Base-by-base conservation (phyloP, 53 echinoderm and acorn worm species). In the Mesocentrotus franciscanus region DNA sequence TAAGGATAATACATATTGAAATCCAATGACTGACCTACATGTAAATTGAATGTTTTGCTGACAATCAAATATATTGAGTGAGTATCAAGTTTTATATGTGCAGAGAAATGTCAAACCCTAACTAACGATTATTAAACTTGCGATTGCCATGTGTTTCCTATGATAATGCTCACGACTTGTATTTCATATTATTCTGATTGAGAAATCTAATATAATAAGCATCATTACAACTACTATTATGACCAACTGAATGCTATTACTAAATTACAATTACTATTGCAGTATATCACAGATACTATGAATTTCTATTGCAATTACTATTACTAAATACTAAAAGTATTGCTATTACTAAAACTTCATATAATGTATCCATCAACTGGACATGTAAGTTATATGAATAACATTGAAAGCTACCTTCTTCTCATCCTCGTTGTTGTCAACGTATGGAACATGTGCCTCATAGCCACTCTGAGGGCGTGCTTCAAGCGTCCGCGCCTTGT, bases 381-480 rank as follows among this genome's bases (percentile, higher is more conserved):
- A 11, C 0, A 74, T 10, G 32, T 29, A 49, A 81, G 18, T 36
- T 42, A 17, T 42, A 42, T 16, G 8, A 42, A 39, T 42, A 81
- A 26, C 85, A 15, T 10, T 89, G 60, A 89, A 26, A 58, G 11
- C 34, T 95, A 97, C 97, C 96, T 97, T 96, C 61, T 95, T 96
- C 68, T 96, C 96, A 24, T 98, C 98, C 76, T 98, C 98, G n/a
- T 95, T 95, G 30, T 91, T 96, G 90, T 98, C 98, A 27, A 97
- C 98, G 62, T 96, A 98, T 66, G 97, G 97, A 76, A 97, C 95
- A 58, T 96, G 94, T 29, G 96, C 97, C 85, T 98, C 98, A 57
- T 96, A 96, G 76, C 96, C 96, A 92, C 98, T 98, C 61, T 95
- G 97, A 90, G 98, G 98, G 96, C 98, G 98, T 49, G 96, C 20